phyloP scores from a whole-genome alignment of 2,113 vertebrate genomes.

The Microcebus ravelobensis region DNA sequence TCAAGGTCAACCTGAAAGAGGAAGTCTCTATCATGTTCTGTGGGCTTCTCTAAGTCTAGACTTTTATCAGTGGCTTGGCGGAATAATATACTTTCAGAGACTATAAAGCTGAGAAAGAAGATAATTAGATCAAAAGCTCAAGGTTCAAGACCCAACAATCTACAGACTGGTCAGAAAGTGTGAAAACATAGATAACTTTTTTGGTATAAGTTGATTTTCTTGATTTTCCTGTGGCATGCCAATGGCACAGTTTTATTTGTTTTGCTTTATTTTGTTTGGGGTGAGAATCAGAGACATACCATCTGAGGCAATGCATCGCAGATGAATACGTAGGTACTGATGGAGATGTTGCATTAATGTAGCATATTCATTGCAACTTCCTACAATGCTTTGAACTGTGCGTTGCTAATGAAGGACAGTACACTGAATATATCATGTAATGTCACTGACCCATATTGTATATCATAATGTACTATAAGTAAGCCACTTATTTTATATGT shows the following conservation, averaged over 20 bases:
- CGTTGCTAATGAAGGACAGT: neutral
- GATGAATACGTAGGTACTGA: neutral
- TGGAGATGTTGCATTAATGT: neutral
- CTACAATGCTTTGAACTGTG: neutral
- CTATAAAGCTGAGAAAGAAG: neutral
- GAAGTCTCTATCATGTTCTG: neutral
- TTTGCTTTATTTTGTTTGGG: neutral
- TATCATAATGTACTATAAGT: neutral
- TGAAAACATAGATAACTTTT: neutral
- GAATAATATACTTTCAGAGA: neutral
- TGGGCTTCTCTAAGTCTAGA: neutral
- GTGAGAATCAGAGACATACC: neutral
- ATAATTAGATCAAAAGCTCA: slow-evolving; percentile 52
- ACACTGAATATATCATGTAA: neutral
- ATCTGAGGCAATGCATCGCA: neutral
- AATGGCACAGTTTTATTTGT: neutral
- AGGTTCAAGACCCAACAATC: slow-evolving; percentile 18
- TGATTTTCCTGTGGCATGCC: neutral
- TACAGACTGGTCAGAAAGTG: neutral
- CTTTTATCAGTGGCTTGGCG: neutral
- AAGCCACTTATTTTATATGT: neutral
- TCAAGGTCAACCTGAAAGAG: slow-evolving; percentile 33
- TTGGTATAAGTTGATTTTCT: neutral
- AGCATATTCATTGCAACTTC: neutral
- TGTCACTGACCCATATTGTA: neutral